Percentiles rank a stretch among this genome's conserved stretches.
Conservation (phyloP, 2,113 vertebrate genomes). For the Leucopsar rothschildi region DNA sequence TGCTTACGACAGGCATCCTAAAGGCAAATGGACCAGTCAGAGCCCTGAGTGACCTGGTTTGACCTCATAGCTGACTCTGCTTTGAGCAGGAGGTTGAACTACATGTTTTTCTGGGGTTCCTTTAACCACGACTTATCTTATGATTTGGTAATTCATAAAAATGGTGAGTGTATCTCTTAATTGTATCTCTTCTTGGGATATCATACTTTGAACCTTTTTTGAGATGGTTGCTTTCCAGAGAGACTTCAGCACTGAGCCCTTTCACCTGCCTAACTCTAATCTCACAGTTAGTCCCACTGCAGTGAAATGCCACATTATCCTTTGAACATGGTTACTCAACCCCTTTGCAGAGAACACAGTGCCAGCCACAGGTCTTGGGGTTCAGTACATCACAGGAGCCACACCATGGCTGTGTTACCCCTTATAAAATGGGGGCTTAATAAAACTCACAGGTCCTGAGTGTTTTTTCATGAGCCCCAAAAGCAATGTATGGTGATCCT, state of each 20-base stretch:
- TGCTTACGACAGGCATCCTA: neutral
- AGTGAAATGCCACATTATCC: neutral
- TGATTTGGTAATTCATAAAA: neutral
- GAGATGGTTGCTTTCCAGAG: neutral
- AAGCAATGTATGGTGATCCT: neutral
- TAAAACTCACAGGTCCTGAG: neutral
- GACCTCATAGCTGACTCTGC: neutral
- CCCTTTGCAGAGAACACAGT: neutral
- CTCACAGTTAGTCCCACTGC: neutral
- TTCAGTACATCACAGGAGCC: neutral
- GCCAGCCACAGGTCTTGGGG: neutral
- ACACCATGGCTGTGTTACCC: neutral
- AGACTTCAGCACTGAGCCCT: neutral
- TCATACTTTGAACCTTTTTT: neutral
- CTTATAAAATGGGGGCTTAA: neutral
- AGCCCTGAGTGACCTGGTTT: neutral
- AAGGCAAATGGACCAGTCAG: neutral
- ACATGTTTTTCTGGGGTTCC: neutral
- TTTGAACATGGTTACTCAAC: neutral
- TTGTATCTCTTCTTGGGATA: neutral
- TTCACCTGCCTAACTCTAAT: neutral
- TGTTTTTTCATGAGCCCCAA: neutral
- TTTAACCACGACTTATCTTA: neutral
- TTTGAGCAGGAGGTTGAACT: neutral
- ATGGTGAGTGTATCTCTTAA: neutral